These are phyloP conservation scores for Mesorhabditis sp. DNA, from an alignment of 2,888 invertebrate genomes.

Conservation along the genomic window DNA sequence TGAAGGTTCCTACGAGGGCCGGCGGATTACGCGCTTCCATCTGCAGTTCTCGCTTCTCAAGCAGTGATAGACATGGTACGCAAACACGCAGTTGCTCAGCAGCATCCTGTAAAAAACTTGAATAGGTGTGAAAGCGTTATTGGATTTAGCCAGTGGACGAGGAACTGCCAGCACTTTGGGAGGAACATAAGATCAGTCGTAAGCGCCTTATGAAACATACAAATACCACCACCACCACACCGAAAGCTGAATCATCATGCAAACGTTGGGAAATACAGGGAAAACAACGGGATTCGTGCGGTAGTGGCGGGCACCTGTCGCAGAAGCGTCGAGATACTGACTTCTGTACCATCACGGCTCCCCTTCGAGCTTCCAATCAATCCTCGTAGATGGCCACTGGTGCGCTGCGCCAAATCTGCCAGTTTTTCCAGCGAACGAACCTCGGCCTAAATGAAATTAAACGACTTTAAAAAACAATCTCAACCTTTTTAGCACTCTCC, in stretches of 20 bases:
- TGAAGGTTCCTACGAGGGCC: conserved; percentile 62
- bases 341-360: conserved; percentile 53
- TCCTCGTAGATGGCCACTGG: conserved; percentile 22
- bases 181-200: no score
- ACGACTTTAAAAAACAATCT: neutral
- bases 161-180: no score
- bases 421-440: conserved; percentile 10
- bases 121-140: neutral
- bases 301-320: conserved; percentile 56
- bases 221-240: neutral
- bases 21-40: conserved; percentile 78
- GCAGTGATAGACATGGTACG: conserved; percentile 64
- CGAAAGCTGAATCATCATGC: neutral
- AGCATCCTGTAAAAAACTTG: conserved; percentile 65
- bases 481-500: neutral
- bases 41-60: conserved; percentile 75
- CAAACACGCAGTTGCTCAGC: conserved; percentile 64
- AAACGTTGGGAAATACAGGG: no score
- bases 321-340: conserved; percentile 64
- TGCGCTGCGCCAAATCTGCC: conserved; percentile 24
- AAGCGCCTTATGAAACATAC: no score
- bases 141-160: no score
- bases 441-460: neutral
- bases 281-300: no score
- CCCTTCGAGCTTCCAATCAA: conserved; percentile 19